Conservation (phyloP, 1,140 invertebrate species). For the Grapholita molesta region DNA sequence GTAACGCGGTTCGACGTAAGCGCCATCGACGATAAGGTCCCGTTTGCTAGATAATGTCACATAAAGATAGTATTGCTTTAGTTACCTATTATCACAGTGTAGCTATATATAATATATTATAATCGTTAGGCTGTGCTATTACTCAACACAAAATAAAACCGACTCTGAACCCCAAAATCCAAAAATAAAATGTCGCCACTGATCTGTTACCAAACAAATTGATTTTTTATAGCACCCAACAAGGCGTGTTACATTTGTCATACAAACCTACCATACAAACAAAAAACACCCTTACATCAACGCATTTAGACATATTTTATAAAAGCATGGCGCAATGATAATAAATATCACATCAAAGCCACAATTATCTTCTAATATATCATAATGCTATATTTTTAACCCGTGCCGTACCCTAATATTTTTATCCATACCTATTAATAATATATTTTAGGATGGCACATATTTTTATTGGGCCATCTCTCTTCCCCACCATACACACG, state of each 20-base stretch:
- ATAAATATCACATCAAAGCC: slow-evolving; percentile 20
- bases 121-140: background rate
- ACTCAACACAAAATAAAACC: background rate
- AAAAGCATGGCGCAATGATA: background rate
- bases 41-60: no score
- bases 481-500: slow-evolving; percentile 31
- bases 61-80: no score
- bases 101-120: no score
- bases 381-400: slow-evolving; percentile 22
- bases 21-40: no score
- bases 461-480: slow-evolving; percentile 47
- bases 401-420: slow-evolving; percentile 37
- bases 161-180: background rate
- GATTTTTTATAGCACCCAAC: slow-evolving; percentile 19
- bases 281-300: background rate
- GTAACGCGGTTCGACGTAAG: no score
- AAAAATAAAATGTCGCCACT: slow-evolving; percentile 1
- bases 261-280: background rate
- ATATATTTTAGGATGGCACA: slow-evolving; percentile 45
- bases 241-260: slow-evolving; percentile 17
- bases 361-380: slow-evolving; percentile 41
- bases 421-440: slow-evolving; percentile 44
- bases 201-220: background rate
- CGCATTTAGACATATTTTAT: background rate
- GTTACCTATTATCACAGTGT: no score